phyloP scores from a whole-genome alignment of 37 sponge, comb jelly and placozoan species.

The Mnemiopsis leidyi region DNA sequence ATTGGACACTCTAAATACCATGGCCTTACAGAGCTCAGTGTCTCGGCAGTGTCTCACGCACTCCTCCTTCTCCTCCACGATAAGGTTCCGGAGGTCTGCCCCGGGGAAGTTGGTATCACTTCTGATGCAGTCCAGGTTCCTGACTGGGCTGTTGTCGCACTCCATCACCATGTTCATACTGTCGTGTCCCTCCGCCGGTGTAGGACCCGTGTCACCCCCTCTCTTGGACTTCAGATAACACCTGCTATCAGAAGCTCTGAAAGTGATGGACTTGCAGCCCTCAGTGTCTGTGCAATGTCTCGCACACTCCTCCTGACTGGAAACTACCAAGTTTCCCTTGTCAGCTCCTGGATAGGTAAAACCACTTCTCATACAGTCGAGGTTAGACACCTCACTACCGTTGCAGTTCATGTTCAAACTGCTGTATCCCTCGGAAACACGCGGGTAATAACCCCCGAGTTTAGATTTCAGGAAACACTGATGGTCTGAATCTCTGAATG shows the following conservation, averaged over 20 bases:
- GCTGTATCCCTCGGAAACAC: background rate
- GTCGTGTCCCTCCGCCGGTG: background rate
- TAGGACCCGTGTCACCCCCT: background rate
- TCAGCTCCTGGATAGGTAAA: background rate
- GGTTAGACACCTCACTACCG: background rate
- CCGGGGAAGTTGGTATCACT: background rate
- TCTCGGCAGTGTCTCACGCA: background rate
- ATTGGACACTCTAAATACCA: background rate
- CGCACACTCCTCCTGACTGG: background rate
- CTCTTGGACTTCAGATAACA: background rate
- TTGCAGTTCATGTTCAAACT: background rate
- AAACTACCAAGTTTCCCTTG: background rate
- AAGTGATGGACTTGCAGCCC: background rate
- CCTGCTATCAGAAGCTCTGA: background rate
- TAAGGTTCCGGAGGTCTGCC: background rate
- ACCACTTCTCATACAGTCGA: background rate
- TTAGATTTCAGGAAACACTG: background rate
- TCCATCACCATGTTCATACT: background rate
- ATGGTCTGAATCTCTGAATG: background rate
- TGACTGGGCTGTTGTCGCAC: background rate
- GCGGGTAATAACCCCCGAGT: background rate
- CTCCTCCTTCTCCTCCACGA: background rate
- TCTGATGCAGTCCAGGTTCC: background rate
- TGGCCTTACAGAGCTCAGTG: background rate
- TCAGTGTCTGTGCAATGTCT: background rate